These are phyloP conservation scores for Piprites chloris DNA, from an alignment of 2,113 vertebrate genomes.

Conservation along the genomic window DNA sequence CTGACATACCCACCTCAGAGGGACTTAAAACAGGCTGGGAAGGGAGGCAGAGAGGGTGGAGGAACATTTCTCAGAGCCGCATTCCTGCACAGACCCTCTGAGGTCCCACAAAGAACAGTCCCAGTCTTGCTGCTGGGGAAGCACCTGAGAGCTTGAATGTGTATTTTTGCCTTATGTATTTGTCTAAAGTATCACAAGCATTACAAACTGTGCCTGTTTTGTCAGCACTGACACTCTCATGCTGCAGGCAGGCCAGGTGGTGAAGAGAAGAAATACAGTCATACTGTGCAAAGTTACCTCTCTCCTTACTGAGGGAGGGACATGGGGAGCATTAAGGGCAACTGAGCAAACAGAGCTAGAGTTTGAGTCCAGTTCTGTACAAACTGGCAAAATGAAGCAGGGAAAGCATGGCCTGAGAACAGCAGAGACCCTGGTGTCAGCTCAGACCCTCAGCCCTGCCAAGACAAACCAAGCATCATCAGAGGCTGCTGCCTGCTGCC, in stretches of 20 bases:
- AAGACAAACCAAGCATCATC: background rate
- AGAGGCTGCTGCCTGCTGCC: background rate
- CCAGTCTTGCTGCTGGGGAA: background rate
- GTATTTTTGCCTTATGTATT: fast-evolving
- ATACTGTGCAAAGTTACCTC: background rate
- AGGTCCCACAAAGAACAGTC: background rate
- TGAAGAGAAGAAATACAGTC: background rate
- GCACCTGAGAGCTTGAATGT: background rate
- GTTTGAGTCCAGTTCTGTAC: background rate
- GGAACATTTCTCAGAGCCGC: fast-evolving
- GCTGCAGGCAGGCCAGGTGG: background rate
- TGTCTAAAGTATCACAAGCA: background rate
- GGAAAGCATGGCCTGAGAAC: background rate
- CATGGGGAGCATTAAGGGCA: background rate
- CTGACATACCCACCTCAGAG: background rate
- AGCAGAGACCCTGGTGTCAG: background rate
- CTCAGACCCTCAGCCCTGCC: background rate
- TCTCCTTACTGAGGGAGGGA: background rate
- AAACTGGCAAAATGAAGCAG: background rate
- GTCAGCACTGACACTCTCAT: fast-evolving
- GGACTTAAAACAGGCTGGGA: background rate
- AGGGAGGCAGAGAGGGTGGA: background rate
- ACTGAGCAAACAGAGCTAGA: background rate
- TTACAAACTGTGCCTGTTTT: background rate
- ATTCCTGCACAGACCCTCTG: background rate